These are phyloP conservation scores for Tethea ocularis DNA, from an alignment of 2,888 invertebrate species.

Conservation along the genomic window DNA sequence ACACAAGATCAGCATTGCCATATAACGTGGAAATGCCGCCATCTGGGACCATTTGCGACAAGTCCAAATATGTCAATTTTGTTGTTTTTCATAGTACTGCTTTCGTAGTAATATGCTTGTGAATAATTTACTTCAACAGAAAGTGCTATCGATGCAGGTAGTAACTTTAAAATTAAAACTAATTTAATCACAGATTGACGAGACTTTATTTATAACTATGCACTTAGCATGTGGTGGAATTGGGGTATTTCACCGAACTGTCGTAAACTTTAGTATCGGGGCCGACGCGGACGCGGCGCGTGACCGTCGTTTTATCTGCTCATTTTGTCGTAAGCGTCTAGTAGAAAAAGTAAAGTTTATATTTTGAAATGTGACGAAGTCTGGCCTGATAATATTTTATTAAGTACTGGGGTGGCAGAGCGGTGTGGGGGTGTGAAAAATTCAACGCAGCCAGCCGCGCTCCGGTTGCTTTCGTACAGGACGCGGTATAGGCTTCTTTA, in stretches of 20 bases:
- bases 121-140: not conserved
- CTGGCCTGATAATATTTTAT: slow-evolving; percentile 69
- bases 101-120: too few relatives aligned
- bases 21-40: too few relatives aligned
- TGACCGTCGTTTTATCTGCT: slow-evolving; percentile 10
- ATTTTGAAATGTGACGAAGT: slow-evolving; percentile 72
- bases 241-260: not conserved
- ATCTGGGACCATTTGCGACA: too few relatives aligned
- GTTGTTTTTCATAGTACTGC: too few relatives aligned
- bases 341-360: slow-evolving; percentile 31
- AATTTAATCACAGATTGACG: too few relatives aligned
- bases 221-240: not conserved
- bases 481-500: slow-evolving; percentile 55
- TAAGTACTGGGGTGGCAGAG: slow-evolving; percentile 50
- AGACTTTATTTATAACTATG: not conserved
- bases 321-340: slow-evolving; percentile 17
- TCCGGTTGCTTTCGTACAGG: slow-evolving; percentile 44
- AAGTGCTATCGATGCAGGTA: not conserved
- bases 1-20: too few relatives aligned
- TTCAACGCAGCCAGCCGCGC: slow-evolving; percentile 56
- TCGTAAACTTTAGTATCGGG: not conserved
- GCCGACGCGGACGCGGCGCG: not conserved
- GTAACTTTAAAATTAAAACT: too few relatives aligned
- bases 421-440: slow-evolving; percentile 63
- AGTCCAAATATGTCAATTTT: too few relatives aligned